Percentiles rank a stretch among this genome's conserved stretches.
phyloP scores from a whole-genome alignment of 2,797 vertebrate species.

The Chromobotia macracanthus region DNA sequence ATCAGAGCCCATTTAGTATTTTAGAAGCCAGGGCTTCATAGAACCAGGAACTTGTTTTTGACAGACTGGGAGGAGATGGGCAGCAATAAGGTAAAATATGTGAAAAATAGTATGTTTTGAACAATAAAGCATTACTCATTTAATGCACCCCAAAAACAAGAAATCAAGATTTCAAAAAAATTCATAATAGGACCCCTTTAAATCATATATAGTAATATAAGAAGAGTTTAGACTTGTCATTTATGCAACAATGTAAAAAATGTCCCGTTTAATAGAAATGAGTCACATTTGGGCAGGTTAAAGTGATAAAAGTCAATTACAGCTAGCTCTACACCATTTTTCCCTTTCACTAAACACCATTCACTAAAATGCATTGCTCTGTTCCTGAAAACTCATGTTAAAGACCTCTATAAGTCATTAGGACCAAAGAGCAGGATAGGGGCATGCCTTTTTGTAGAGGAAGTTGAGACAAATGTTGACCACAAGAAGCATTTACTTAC shows the following conservation, averaged over 20 bases:
- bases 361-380: not conserved
- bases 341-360: not conserved
- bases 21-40: no score
- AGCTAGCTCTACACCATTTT: not conserved
- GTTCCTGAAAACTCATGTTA: not conserved
- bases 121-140: no score
- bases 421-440: not conserved
- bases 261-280: not conserved
- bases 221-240: not conserved
- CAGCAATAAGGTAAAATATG: no score
- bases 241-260: not conserved
- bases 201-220: slow-evolving; percentile 4
- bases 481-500: slow-evolving; percentile 14
- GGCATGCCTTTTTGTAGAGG: slow-evolving; percentile 4
- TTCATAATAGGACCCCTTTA: not conserved
- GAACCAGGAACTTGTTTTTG: no score
- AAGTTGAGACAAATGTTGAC: slow-evolving; percentile 19
- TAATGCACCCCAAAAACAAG: no score
- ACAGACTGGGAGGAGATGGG: no score
- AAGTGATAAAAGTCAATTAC: not conserved
- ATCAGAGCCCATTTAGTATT: no score
- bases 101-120: no score
- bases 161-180: no score
- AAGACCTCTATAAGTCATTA: not conserved
- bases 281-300: not conserved